These are phyloP conservation scores for Oryzias melastigma DNA, from an alignment of 2,113 vertebrate species.

Conservation along the genomic window DNA sequence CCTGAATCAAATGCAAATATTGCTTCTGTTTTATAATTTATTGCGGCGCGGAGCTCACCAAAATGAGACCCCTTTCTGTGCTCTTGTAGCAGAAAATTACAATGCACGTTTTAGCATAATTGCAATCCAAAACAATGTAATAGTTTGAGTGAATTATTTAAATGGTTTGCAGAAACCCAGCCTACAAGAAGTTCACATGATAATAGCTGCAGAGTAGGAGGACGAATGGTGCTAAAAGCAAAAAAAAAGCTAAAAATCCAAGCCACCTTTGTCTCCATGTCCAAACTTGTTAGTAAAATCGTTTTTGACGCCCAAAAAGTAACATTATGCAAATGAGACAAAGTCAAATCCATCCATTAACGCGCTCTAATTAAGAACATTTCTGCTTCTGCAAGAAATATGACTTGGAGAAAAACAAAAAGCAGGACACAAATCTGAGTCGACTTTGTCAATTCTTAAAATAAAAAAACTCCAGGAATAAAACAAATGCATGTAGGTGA, in stretches of 20 bases:
- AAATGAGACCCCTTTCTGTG: constrained; percentile 7
- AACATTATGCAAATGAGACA: no score
- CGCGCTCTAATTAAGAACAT: no score
- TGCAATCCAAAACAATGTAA: not conserved
- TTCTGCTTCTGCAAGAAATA: no score
- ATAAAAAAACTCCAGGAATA: no score
- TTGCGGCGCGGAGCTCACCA: constrained; percentile 12
- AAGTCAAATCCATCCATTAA: no score
- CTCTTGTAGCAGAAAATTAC: constrained; percentile 10
- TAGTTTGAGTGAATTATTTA: constrained; percentile 9
- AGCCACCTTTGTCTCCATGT: constrained; percentile 40
- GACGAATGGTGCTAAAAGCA: not conserved
- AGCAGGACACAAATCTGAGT: no score
- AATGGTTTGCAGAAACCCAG: constrained; percentile 1
- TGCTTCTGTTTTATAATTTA: constrained; percentile 3
- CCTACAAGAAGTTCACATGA: not conserved
- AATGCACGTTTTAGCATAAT: not conserved
- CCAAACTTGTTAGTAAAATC: no score
- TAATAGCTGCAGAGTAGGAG: not conserved
- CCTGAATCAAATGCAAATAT: constrained; percentile 32
- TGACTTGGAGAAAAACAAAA: no score
- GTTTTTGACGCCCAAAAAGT: no score
- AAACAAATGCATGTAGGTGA: no score
- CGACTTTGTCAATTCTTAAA: no score
- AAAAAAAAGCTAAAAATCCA: constrained; percentile 57